phyloP scores from a whole-genome alignment of 2,113 vertebrate species.

The Lipophrys pholis region DNA sequence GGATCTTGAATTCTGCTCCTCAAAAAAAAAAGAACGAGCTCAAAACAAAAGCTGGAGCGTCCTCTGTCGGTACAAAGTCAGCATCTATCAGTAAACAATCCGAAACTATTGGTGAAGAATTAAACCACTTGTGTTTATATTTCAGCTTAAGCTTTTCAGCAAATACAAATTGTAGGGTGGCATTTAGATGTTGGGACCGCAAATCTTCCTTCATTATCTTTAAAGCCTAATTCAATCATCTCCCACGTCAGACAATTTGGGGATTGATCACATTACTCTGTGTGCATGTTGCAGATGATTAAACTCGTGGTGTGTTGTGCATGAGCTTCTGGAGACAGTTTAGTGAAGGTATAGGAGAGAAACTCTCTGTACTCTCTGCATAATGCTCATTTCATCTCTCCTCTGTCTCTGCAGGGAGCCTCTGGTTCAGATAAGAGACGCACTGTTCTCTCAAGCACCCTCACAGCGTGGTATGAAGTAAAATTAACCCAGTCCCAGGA shows the following conservation, averaged over 20 bases:
- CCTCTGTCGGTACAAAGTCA: constrained; percentile 59
- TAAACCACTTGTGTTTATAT: too few species aligned
- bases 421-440: constrained; percentile 45
- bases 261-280: too few species aligned
- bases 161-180: too few species aligned
- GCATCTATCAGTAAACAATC: too few species aligned
- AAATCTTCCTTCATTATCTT: too few species aligned
- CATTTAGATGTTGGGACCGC: too few species aligned
- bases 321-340: constrained; percentile 5
- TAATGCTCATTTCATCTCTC: constrained; percentile 36
- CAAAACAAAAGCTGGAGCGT: constrained; percentile 44
- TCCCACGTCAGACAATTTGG: too few species aligned
- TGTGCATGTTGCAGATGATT: too few species aligned
- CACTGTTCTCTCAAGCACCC: constrained; percentile 57
- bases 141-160: too few species aligned
- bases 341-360: constrained; percentile 38
- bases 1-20: not conserved
- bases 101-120: not conserved
- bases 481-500: constrained; percentile 51
- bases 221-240: too few species aligned
- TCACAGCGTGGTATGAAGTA: constrained; percentile 51
- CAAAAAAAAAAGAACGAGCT: not conserved
- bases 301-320: too few species aligned
- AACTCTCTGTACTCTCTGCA: constrained; percentile 38
- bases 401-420: constrained; percentile 51